phyloP scores from a whole-genome alignment of 2,113 vertebrate genomes.

The Gymnarchus niloticus region DNA sequence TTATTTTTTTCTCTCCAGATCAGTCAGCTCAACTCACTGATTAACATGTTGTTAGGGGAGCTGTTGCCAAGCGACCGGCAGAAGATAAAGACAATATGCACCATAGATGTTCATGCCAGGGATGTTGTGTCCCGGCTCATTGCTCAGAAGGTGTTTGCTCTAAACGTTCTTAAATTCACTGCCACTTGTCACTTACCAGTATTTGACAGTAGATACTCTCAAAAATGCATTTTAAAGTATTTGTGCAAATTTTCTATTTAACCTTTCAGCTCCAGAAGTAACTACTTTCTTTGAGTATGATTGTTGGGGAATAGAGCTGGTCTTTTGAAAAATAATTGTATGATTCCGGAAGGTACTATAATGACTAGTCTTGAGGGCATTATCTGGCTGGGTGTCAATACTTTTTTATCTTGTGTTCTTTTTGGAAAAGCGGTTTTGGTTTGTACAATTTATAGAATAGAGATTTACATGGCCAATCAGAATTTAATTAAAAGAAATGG shows the following conservation, averaged over 20 bases:
- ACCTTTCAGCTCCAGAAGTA: not conserved
- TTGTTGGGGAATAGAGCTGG: too few species aligned
- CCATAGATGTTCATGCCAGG: constrained; percentile 67
- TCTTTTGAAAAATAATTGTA: too few species aligned
- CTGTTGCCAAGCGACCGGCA: constrained; percentile 63
- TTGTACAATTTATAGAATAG: too few species aligned
- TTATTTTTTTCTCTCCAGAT: constrained; percentile 49
- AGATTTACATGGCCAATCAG: too few species aligned
- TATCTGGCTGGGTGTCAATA: not conserved
- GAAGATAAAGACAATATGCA: constrained; percentile 78
- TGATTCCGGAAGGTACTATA: too few species aligned
- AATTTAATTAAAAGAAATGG: too few species aligned
- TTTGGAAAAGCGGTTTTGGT: not conserved
- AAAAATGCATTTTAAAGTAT: not conserved
- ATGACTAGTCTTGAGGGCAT: too few species aligned
- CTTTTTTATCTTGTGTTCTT: not conserved
- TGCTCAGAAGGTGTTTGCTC: constrained; percentile 62
- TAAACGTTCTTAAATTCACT: not conserved
- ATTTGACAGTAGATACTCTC: not conserved
- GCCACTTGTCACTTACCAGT: not conserved
- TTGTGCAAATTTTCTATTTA: not conserved
- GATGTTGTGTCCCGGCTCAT: constrained; percentile 70
- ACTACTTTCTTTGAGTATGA: not conserved
- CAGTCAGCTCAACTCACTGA: constrained; percentile 69
- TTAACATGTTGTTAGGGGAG: constrained; percentile 68